phyloP scores from a whole-genome alignment of 1,140 invertebrate genomes.

The Camponotus vicinus region DNA sequence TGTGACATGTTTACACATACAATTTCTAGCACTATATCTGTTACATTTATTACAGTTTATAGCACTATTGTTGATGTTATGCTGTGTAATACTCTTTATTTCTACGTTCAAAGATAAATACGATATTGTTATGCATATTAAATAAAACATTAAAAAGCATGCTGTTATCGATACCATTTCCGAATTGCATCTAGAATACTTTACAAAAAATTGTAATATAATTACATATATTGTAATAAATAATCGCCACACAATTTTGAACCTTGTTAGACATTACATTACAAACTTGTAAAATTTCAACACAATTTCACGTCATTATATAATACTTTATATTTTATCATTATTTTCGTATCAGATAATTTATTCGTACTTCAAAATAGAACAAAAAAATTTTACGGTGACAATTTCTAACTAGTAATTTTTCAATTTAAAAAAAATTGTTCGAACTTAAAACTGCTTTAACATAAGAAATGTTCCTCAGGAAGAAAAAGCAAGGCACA shows the following conservation, averaged over 20 bases:
- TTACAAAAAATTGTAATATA: neutral
- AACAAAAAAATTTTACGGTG: neutral
- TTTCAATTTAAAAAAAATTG: neutral
- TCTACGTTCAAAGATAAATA: constrained; percentile 17
- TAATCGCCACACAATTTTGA: neutral
- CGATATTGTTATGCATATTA: neutral
- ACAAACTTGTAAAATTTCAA: neutral
- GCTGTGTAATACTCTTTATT: constrained; percentile 5
- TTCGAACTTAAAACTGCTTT: no score
- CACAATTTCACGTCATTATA: neutral
- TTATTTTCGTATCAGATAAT: neutral
- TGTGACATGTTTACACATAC: neutral
- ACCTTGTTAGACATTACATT: neutral
- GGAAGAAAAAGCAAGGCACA: neutral
- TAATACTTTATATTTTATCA: no score
- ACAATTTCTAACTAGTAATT: neutral
- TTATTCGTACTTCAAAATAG: neutral
- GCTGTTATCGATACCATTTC: constrained; percentile 33
- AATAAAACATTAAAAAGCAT: constrained; percentile 24
- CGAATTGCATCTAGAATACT: constrained; percentile 38
- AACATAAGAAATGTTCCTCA: neutral
- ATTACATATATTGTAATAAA: neutral
- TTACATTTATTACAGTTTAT: constrained; percentile 29
- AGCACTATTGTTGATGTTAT: neutral
- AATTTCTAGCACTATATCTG: constrained; percentile 15